A percentile compares a stretch with the other conserved stretches of the same genome.
Conservation (phyloP, 2,888 invertebrate species). For the Deilephila porcellus region DNA sequence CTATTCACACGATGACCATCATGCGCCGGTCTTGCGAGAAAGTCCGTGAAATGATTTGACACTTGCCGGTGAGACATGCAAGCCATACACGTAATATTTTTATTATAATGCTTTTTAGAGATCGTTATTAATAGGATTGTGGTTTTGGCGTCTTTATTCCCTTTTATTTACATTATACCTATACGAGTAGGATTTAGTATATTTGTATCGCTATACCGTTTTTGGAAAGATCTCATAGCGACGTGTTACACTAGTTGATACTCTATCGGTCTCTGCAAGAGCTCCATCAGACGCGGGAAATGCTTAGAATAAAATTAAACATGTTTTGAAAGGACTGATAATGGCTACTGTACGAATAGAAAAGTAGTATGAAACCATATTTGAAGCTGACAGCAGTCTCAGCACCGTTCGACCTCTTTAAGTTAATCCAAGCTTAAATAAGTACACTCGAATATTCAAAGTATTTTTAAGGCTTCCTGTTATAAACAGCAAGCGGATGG, state of each 20-base stretch:
- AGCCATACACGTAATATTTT: not conserved
- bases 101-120: not conserved
- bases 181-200: not conserved
- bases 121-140: too few relatives aligned
- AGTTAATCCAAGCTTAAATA: not conserved
- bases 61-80: constrained; percentile 8
- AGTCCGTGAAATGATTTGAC: constrained; percentile 28
- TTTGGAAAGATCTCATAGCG: too few relatives aligned
- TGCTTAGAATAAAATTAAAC: too few relatives aligned
- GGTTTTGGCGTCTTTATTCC: not conserved
- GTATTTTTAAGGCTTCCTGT: not conserved
- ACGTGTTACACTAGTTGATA: too few relatives aligned
- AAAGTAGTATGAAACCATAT: not conserved
- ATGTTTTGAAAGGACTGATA: too few relatives aligned
- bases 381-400: not conserved
- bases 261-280: too few relatives aligned
- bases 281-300: too few relatives aligned
- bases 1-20: constrained; percentile 57
- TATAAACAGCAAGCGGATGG: not conserved
- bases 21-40: constrained; percentile 18
- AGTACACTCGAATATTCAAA: not conserved
- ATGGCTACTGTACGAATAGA: not conserved
- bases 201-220: too few relatives aligned
- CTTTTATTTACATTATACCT: too few relatives aligned
- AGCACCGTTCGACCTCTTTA: not conserved